Evolutionary conservation across 2,888 invertebrate genomes (phyloP).

Genomic region (Pelosia muscerda): DNA sequence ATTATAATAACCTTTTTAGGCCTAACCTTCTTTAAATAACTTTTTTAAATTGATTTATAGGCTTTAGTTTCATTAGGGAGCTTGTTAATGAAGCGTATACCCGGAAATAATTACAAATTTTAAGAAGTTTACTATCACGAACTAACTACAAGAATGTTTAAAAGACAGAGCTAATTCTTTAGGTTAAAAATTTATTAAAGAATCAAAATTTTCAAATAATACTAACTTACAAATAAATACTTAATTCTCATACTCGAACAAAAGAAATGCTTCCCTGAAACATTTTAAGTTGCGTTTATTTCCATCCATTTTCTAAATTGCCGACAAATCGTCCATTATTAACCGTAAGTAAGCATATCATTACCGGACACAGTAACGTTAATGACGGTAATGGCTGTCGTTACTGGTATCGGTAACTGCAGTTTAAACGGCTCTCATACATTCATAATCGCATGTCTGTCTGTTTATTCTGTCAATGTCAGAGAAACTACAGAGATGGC

Average conservation of each 20-base stretch:
- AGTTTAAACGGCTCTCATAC: slow-evolving; percentile 48
- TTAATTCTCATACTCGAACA: neutral
- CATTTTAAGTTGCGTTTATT: slow-evolving; percentile 1
- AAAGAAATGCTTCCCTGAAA: neutral
- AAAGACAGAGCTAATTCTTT: no score
- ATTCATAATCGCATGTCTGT: slow-evolving; percentile 39
- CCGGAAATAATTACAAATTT: no score
- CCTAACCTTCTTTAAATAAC: no score
- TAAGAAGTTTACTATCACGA: no score
- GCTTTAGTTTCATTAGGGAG: no score
- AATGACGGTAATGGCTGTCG: slow-evolving; percentile 51
- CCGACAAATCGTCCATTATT: slow-evolving; percentile 36
- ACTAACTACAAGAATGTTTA: no score
- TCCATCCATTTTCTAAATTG: slow-evolving; percentile 26
- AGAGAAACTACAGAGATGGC: slow-evolving; percentile 36
- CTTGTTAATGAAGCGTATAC: no score
- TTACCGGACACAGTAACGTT: slow-evolving; percentile 42
- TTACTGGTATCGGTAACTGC: slow-evolving; percentile 45
- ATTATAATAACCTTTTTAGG: no score
- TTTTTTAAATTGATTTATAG: no score
- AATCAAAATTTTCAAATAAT: neutral
- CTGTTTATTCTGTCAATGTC: slow-evolving; percentile 34
- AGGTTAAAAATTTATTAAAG: no score
- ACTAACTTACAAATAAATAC: neutral
- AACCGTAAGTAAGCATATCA: slow-evolving; percentile 48